Evolutionary conservation across 2,888 invertebrate species (phyloP).

Genomic region (Halictus ligatus): DNA sequence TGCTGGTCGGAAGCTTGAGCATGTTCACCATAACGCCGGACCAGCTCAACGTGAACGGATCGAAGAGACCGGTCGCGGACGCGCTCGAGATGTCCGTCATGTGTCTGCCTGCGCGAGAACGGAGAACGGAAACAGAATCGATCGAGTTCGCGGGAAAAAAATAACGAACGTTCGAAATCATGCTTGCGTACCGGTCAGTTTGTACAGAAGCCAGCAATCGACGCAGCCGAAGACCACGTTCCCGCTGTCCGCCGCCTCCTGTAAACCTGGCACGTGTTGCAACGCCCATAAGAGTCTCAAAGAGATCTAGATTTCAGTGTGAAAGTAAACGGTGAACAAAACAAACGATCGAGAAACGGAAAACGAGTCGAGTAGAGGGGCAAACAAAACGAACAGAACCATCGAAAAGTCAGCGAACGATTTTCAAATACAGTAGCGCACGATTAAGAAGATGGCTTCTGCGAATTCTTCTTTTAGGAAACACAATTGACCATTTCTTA

Average conservation of each 20-base stretch:
- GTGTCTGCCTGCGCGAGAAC: slow-evolving; percentile 84
- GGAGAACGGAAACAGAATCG: no score
- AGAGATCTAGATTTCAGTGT: slow-evolving; percentile 87
- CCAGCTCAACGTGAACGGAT: slow-evolving; percentile 96
- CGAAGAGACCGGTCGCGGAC: slow-evolving; percentile 96
- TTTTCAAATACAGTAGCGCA: neutral
- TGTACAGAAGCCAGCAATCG: slow-evolving; percentile 97
- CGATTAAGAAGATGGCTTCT: neutral
- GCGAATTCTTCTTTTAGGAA: no score
- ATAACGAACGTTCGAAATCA: neutral
- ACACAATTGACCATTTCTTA: no score
- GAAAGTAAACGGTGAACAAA: slow-evolving; percentile 33
- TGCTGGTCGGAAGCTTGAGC: slow-evolving; percentile 89
- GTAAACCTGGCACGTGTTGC: slow-evolving; percentile 89
- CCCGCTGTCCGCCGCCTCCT: slow-evolving; percentile 87
- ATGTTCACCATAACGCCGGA: slow-evolving; percentile 89
- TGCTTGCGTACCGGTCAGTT: slow-evolving; percentile 86
- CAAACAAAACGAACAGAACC: neutral
- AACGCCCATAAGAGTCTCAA: slow-evolving; percentile 92
- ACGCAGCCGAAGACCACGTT: slow-evolving; percentile 93
- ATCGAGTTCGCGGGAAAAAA: no score
- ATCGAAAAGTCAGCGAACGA: neutral
- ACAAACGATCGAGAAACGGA: slow-evolving; percentile 24
- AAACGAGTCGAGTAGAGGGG: neutral
- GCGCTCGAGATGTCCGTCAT: slow-evolving; percentile 96